phyloP scores from a whole-genome alignment of 2,797 vertebrate genomes.

The Oceanodroma leucorhoa region DNA sequence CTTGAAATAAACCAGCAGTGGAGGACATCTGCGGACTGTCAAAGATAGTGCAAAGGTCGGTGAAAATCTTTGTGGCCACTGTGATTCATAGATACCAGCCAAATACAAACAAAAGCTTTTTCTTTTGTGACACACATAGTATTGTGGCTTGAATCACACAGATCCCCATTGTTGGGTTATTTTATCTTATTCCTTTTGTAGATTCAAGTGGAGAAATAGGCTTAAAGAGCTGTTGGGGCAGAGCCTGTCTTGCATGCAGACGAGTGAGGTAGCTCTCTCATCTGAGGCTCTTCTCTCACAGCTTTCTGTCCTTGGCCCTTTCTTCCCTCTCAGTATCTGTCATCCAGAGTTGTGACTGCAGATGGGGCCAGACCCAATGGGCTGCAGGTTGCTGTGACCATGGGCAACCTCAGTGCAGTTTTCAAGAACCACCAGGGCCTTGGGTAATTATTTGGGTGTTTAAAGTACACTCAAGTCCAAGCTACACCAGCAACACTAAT shows the following conservation, averaged over 20 bases:
- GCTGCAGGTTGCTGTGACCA: neutral
- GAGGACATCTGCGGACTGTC: neutral
- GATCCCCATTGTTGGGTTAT: neutral
- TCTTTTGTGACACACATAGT: constrained; percentile 6
- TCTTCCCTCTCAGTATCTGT: neutral
- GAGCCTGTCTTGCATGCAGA: neutral
- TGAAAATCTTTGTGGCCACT: constrained; percentile 12
- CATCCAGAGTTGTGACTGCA: neutral
- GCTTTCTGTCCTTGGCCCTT: neutral
- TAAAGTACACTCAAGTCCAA: neutral
- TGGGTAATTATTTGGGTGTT: neutral
- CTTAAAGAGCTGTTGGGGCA: neutral
- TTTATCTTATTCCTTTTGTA: constrained; percentile 8
- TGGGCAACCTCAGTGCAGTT: neutral
- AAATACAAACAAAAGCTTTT: constrained; percentile 35
- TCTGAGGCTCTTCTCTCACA: neutral
- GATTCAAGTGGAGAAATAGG: neutral
- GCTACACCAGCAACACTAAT: neutral
- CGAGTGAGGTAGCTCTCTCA: neutral
- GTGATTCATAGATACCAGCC: neutral
- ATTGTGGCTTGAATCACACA: constrained; percentile 15
- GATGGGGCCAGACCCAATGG: neutral
- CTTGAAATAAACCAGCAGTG: neutral
- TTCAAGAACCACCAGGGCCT: neutral
- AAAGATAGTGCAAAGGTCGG: constrained; percentile 21